These are phyloP conservation scores for Melinaea menophilus DNA, from an alignment of 2,888 invertebrate species.

Conservation along the genomic window DNA sequence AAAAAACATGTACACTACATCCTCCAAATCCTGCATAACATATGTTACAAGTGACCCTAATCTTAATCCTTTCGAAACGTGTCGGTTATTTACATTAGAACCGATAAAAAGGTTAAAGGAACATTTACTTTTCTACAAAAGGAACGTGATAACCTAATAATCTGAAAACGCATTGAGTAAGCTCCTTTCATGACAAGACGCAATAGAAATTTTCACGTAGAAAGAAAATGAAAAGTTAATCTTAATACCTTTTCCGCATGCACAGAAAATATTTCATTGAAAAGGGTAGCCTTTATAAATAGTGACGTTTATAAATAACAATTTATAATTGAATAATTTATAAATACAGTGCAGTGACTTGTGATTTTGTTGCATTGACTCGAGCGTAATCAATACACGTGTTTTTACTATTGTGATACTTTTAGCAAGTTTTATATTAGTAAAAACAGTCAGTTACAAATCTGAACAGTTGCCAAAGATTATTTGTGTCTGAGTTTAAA, in stretches of 20 bases:
- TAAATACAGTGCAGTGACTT: conserved; percentile 3
- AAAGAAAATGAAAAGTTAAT: conserved; percentile 73
- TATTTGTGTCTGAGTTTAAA: too few species aligned
- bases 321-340: background rate
- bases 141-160: conserved; percentile 60
- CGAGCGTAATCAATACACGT: background rate
- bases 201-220: conserved; percentile 57
- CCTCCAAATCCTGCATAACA: conserved; percentile 1
- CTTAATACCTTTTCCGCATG: conserved; percentile 70
- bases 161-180: conserved; percentile 58
- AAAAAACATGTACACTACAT: conserved; percentile 1
- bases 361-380: background rate
- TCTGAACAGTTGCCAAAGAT: too few species aligned
- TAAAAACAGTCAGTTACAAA: too few species aligned
- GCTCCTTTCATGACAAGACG: conserved; percentile 71
- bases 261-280: conserved; percentile 54
- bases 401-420: background rate
- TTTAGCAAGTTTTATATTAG: too few species aligned
- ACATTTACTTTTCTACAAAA: conserved; percentile 28
- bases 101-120: conserved; percentile 26
- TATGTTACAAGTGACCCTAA: conserved; percentile 1
- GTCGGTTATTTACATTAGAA: conserved; percentile 28
- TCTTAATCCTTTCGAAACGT: conserved; percentile 12
- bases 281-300: conserved; percentile 41
- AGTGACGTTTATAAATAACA: conserved; percentile 30